These are phyloP conservation scores for Suillia variegata DNA, from an alignment of 2,888 invertebrate species.

Conservation along the genomic window DNA sequence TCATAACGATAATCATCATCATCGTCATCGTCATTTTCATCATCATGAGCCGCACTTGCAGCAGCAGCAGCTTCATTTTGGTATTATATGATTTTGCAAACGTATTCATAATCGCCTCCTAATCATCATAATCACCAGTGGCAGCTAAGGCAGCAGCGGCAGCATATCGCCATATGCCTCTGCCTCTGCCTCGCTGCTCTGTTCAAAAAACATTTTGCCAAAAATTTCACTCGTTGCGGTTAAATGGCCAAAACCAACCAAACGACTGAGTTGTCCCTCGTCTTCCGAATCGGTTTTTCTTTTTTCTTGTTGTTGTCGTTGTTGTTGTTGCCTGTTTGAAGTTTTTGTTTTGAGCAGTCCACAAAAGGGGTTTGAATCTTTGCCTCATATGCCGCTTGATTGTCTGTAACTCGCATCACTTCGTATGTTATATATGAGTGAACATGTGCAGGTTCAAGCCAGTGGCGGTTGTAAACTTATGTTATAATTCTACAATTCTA, in stretches of 20 bases:
- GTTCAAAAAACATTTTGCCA: neutral
- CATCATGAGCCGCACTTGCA: too few relatives aligned
- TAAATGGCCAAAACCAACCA: neutral
- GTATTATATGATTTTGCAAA: neutral
- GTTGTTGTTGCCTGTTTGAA: neutral
- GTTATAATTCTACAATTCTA: too few relatives aligned
- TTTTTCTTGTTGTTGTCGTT: neutral
- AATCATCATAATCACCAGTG: conserved; percentile 10
- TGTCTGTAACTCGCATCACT: neutral
- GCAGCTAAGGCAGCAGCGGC: neutral
- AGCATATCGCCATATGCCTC: neutral
- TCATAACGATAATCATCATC: neutral
- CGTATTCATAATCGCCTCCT: conserved; percentile 3
- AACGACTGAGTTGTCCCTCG: neutral
- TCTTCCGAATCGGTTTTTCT: too few relatives aligned
- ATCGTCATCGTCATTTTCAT: too few relatives aligned
- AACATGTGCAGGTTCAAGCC: too few relatives aligned
- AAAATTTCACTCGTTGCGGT: neutral
- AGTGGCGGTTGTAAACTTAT: too few relatives aligned
- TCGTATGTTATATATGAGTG: too few relatives aligned
- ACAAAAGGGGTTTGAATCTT: neutral
- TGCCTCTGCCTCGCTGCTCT: too few relatives aligned
- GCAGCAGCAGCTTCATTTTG: too few relatives aligned
- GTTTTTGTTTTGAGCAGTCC: neutral
- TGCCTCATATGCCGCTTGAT: neutral